Evolutionary conservation across 1,140 invertebrate species (phyloP), one percentile per base, ranked within the genome.

Genomic region (Amyelois transitella): DNA sequence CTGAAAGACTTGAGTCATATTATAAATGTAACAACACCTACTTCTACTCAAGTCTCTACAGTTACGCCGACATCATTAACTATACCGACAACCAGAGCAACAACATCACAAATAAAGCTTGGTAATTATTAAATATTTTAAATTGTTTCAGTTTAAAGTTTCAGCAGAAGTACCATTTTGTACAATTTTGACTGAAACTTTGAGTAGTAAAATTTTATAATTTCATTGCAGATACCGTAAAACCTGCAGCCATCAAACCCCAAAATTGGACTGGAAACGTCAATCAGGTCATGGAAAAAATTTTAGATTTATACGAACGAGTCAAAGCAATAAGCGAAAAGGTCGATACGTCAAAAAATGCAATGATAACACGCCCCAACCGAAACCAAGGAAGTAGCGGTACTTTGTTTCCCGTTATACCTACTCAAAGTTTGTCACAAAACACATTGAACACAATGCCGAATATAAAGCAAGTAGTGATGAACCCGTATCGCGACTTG

Each of bases 301-400:
- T 86, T 14, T 62, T 82, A 32, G 70, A 78, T 51, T 58, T 81
- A 43, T 76, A 80, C 19, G 59, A 82, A 73, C 65, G 79, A 65
- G 64, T 77, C 6, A 80, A 77, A 66, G 43, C 45, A 1, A 51
- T 66, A n/a, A 65, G 66, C 19, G 58, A 64, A 18, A 53, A 18
- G 17, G 43, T 24, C 3, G 43, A 28, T 44, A 28, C 19, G 53
- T 14, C 52, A 21, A 17, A 44, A 44, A 14, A 53, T 50, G 28
- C 24, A 28, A 38, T 8, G 32, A 38, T 8, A 14, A 14, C 1
- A 4, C 12, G 6, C 12, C 4, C 32, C 17, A 4, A n/a, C n/a
- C 1, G 1, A 38, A 38, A 14, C 3, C 12, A 38, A 2, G 32
- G 17, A 38, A 10, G 1, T 10, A 4, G 4, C 25, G 4, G 10